phyloP scores from a whole-genome alignment of 2,113 vertebrate species.

The Fulica atra region DNA sequence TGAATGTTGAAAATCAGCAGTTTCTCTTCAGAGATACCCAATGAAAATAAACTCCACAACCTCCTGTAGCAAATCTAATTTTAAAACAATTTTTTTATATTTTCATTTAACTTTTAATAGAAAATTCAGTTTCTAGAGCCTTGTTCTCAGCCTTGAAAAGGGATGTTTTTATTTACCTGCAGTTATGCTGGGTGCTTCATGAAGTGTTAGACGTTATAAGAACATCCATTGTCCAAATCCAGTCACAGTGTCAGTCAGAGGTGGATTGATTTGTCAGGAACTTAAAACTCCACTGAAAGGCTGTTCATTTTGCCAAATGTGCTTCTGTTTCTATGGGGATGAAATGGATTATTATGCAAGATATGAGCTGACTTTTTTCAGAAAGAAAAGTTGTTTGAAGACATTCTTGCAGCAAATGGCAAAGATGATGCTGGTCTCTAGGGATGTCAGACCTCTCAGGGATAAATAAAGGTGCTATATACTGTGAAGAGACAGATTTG shows the following conservation, averaged over 20 bases:
- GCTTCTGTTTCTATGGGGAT: background rate
- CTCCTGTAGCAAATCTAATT: background rate
- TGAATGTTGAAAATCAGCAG: background rate
- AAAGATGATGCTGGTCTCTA: conserved; percentile 6
- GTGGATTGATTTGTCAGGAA: background rate
- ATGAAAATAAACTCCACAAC: background rate
- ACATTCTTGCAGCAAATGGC: background rate
- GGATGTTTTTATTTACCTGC: conserved; percentile 10
- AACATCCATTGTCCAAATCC: background rate
- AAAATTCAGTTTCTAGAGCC: background rate
- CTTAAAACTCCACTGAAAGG: background rate
- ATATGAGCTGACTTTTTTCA: background rate
- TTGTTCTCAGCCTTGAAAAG: conserved; percentile 21
- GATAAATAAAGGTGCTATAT: conserved; percentile 57
- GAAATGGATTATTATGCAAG: background rate
- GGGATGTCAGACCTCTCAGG: conserved; percentile 55
- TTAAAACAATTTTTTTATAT: background rate
- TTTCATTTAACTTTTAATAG: background rate
- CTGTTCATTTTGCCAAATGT: conserved; percentile 12
- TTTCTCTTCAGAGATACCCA: conserved; percentile 32
- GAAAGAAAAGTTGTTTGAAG: background rate
- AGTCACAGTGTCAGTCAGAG: background rate
- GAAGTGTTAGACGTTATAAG: background rate
- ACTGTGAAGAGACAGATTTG: background rate
- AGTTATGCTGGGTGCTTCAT: background rate